phyloP scores from a whole-genome alignment of 1,140 invertebrate species.

The Zeugodacus cucurbitae region DNA sequence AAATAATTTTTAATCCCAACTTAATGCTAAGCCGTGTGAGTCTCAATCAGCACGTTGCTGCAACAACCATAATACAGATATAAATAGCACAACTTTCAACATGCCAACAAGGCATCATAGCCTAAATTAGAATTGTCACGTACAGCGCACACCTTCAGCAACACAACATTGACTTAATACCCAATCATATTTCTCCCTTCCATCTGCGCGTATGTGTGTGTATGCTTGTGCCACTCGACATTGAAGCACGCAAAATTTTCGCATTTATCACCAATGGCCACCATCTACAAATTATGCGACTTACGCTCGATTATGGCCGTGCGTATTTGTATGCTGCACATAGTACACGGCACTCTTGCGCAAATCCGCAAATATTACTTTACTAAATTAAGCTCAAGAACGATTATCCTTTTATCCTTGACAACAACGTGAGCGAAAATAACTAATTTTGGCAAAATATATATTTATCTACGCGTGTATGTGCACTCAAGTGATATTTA shows the following conservation, averaged over 20 bases:
- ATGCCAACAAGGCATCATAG: not conserved
- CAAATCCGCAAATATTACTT: slow-evolving; percentile 34
- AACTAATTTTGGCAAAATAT: slow-evolving; percentile 22
- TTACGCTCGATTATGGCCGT: not conserved
- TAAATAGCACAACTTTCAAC: not conserved
- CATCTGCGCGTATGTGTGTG: too few relatives aligned
- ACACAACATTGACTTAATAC: not conserved
- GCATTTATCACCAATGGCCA: not conserved
- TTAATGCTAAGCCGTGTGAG: too few relatives aligned
- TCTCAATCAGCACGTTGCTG: too few relatives aligned
- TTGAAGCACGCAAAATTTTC: not conserved
- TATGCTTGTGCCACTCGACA: not conserved
- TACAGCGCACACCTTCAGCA: not conserved
- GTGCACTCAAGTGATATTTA: not conserved
- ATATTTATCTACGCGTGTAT: not conserved
- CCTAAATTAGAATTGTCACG: not conserved
- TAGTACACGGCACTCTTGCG: not conserved
- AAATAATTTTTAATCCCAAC: too few relatives aligned
- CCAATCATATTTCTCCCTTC: not conserved
- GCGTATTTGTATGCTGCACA: not conserved
- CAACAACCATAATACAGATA: not conserved
- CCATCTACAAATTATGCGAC: not conserved
- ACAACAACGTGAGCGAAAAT: slow-evolving; percentile 2
- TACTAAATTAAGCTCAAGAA: slow-evolving; percentile 34
- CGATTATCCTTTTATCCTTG: slow-evolving; percentile 35